Evolutionary conservation across 2,888 invertebrate genomes (phyloP).

Genomic region (Ischnus inquisitorius): DNA sequence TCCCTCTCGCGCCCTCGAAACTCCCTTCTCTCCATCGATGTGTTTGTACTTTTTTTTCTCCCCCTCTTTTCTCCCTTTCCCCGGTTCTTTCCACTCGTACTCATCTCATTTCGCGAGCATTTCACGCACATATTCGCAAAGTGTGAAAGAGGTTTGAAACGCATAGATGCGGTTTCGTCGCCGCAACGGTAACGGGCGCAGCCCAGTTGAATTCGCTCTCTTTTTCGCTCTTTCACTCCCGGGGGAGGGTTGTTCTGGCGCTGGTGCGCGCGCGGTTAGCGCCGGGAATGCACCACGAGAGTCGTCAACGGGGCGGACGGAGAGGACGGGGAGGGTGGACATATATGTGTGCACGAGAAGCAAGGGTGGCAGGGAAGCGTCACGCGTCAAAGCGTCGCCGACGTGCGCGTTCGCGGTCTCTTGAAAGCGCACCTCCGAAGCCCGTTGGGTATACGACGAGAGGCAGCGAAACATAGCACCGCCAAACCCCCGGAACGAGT

Average conservation of each 20-base stretch:
- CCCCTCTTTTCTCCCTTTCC: neutral
- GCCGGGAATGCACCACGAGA: conserved; percentile 59
- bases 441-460: conserved; percentile 20
- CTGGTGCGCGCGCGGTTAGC: conserved; percentile 65
- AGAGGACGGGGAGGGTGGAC: conserved; percentile 4
- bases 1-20: conserved; percentile 24
- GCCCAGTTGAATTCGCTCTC: conserved; percentile 17
- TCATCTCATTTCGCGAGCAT: conserved; percentile 47
- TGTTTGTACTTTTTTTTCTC: conserved; percentile 21
- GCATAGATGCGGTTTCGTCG: conserved; percentile 46
- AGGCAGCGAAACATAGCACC: conserved; percentile 13
- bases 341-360: neutral
- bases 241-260: conserved; percentile 44
- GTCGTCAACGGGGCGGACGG: conserved; percentile 36
- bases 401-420: conserved; percentile 63
- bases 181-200: conserved; percentile 24
- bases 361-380: conserved; percentile 62
- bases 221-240: conserved; percentile 4
- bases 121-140: conserved; percentile 57
- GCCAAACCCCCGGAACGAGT: conserved; percentile 2
- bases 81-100: conserved; percentile 1
- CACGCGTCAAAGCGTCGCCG: conserved; percentile 69
- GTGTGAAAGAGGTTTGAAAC: conserved; percentile 63
- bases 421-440: conserved; percentile 58
- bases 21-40: neutral